Evolutionary conservation across 2,888 invertebrate species (phyloP), one percentile per base, ranked within the genome.

Genomic region (Drosophila leonis): DNA sequence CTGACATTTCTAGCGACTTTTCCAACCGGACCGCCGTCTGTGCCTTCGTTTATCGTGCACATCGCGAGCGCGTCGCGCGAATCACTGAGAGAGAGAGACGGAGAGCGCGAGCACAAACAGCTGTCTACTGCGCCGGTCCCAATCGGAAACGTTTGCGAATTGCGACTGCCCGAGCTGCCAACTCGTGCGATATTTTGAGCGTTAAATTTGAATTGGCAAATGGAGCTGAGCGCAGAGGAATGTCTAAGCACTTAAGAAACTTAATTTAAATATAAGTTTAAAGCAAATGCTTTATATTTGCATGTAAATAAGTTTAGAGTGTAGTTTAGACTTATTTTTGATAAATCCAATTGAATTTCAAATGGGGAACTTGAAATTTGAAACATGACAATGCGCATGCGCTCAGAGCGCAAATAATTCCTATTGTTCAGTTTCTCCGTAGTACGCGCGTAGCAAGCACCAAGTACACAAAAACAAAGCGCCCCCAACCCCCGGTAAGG

Each of bases 391-490:
- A 0, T 69, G 81, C 83, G 83, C 83, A 84, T 78, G 83, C 31
- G 52, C 48, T 35, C 4, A 33, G 65, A 60, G 60, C 42, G 44
- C 8, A 18, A 1, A 12, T 13, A 18, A 6, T 37, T 48, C 44
- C 35, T 55, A 37, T 54, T 60, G 24, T 46, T 57, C 48, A 24
- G 41, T 13, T 60, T 35, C 55, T 44, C 48, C 24, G 24, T 24
- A 35, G 33, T 39, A 37, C 55, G 35, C 46, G 39, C 41, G 46
- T 56, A 15, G 46, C 71, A 31, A 15, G 61, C 35, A 59, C 56
- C 83, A 67, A 88, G 83, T 83, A 88, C 81, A 80, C 81, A 84
- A 88, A 88, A 84, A 84, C 83, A 84, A 86, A 86, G 77, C 72
- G 68, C 37, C 70, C 60, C 74, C 56, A 41, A 8, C 63, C 69